Percentiles rank a stretch among this genome's conserved stretches.
Evolutionary conservation across 2,888 invertebrate species (phyloP).

Genomic region (Dendrolimus pini): DNA sequence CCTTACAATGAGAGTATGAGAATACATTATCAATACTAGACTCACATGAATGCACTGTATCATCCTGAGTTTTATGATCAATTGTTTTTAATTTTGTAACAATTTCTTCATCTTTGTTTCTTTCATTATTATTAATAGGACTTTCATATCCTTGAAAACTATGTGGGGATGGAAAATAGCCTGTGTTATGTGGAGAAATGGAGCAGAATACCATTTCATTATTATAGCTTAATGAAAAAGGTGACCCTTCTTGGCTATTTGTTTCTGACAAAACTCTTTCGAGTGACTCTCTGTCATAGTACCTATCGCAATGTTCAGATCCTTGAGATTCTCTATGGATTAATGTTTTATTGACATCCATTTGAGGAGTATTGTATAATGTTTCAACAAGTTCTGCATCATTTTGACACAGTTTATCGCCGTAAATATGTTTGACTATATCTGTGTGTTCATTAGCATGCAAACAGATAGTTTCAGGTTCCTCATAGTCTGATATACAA

Average conservation of each 20-base stretch:
- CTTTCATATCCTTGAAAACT: background rate
- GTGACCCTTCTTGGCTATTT: conserved; percentile 17
- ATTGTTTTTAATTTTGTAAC: conserved; percentile 6
- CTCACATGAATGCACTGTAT: conserved; percentile 37
- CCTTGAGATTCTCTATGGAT: conserved; percentile 13
- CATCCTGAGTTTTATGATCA: conserved; percentile 23
- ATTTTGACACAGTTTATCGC: conserved; percentile 43
- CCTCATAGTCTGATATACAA: conserved; percentile 27
- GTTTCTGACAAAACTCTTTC: conserved; percentile 40
- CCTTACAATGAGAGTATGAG: conserved; percentile 27
- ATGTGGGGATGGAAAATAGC: background rate
- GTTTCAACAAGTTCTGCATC: conserved; percentile 51
- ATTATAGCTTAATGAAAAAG: background rate
- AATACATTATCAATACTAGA: conserved; percentile 40
- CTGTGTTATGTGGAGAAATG: background rate
- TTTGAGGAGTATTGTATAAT: conserved; percentile 54
- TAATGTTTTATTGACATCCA: conserved; percentile 53
- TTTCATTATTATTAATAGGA: background rate
- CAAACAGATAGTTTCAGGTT: conserved; percentile 17
- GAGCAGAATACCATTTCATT: background rate
- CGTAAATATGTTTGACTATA: conserved; percentile 46
- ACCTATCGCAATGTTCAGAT: conserved; percentile 16
- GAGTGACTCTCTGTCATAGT: conserved; percentile 36
- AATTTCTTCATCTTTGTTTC: background rate
- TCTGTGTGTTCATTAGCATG: conserved; percentile 32